Conservation (phyloP, 2,113 vertebrate species). For the Vanacampus margaritifer region DNA sequence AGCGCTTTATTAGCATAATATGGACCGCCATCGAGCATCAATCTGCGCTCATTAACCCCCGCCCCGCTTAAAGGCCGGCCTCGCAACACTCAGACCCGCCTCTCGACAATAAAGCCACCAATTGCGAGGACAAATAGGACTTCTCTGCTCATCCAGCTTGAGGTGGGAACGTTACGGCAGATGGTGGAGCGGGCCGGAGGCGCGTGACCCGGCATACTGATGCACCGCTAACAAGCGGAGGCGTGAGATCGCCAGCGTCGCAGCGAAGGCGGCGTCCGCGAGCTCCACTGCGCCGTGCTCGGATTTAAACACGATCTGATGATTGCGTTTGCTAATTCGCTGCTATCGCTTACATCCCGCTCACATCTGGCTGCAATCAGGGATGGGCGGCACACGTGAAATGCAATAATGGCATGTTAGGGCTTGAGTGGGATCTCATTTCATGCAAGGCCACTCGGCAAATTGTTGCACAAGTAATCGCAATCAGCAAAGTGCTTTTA, state of each 20-base stretch:
- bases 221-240: conserved; percentile 25
- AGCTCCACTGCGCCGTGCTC: background rate
- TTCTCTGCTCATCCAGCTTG: conserved; percentile 29
- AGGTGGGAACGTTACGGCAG: conserved; percentile 40
- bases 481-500: conserved; percentile 54
- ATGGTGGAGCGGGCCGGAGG: conserved; percentile 36
- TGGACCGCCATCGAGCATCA: conserved; percentile 51
- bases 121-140: conserved; percentile 41
- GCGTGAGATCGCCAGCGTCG: conserved; percentile 15
- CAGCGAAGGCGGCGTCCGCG: background rate
- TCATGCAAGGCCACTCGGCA: conserved; percentile 70
- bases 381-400: conserved; percentile 32
- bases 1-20: conserved; percentile 65
- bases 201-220: conserved; percentile 51
- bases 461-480: conserved; percentile 58
- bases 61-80: background rate
- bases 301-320: conserved; percentile 37
- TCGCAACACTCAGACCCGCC: conserved; percentile 9
- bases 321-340: conserved; percentile 61
- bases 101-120: conserved; percentile 39
- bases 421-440: conserved; percentile 65
- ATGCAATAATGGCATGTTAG: conserved; percentile 66
- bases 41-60: conserved; percentile 48
- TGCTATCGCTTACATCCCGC: conserved; percentile 55
- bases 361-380: conserved; percentile 55